phyloP scores from a whole-genome alignment of 2,797 vertebrate genomes.

The Sebastes umbrosus region DNA sequence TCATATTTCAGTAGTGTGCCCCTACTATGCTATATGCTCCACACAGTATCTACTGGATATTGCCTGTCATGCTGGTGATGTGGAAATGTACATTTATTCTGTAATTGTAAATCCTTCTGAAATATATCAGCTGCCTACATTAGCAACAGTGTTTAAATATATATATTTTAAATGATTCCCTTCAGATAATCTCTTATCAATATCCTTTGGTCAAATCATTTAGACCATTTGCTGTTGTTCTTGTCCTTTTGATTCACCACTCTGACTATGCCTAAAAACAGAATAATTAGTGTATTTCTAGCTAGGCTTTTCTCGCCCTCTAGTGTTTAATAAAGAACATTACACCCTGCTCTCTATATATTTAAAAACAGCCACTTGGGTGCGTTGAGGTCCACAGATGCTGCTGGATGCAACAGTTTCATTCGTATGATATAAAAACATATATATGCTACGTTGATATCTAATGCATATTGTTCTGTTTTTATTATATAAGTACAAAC shows the following conservation, averaged over 20 bases:
- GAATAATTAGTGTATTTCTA: neutral
- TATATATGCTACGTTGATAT: neutral
- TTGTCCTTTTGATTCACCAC: neutral
- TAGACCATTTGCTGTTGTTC: neutral
- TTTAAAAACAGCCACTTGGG: constrained; percentile 40
- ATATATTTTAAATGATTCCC: neutral
- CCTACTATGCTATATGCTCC: neutral
- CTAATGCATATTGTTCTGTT: neutral
- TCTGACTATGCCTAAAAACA: neutral
- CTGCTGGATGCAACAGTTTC: neutral
- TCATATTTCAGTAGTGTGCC: neutral
- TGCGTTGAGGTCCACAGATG: constrained; percentile 30
- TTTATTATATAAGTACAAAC: neutral
- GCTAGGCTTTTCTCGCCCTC: constrained; percentile 54
- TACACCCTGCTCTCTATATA: constrained; percentile 10
- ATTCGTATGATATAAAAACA: neutral
- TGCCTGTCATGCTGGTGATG: neutral
- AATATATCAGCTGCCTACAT: neutral
- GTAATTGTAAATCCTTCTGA: neutral
- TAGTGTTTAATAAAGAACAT: constrained; percentile 30
- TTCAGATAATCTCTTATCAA: neutral
- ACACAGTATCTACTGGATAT: neutral
- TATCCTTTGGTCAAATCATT: neutral
- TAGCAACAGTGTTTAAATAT: too few species aligned
- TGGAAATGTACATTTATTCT: neutral